Evolutionary conservation across 2,113 vertebrate genomes (phyloP).

Genomic region (Laticauda colubrina): DNA sequence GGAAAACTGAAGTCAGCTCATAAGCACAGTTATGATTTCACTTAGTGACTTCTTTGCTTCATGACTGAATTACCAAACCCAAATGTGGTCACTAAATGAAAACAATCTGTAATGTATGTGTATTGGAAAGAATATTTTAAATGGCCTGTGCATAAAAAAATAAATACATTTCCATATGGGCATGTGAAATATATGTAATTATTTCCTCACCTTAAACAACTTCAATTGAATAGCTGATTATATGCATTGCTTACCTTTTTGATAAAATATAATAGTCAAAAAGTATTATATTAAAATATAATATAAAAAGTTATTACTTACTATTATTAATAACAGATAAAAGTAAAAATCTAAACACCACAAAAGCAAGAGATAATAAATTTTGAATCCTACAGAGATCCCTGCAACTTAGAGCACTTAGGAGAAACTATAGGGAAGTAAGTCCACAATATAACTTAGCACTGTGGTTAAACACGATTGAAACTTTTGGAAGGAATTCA

Average conservation of each 20-base stretch:
- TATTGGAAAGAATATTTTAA: background rate
- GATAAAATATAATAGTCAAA: background rate
- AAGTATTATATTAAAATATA: background rate
- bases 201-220: background rate
- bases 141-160: background rate
- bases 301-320: background rate
- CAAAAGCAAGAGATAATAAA: background rate
- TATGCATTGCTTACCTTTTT: background rate
- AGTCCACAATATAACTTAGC: background rate
- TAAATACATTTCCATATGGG: background rate
- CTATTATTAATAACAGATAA: background rate
- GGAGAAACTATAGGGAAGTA: background rate
- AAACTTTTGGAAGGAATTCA: background rate
- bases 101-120: background rate
- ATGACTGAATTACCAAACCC: background rate
- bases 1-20: background rate
- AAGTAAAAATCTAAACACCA: background rate
- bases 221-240: background rate
- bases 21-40: background rate
- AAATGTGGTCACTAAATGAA: background rate
- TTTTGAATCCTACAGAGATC: background rate
- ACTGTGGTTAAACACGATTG: background rate
- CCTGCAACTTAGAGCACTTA: background rate
- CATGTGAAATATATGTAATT: background rate
- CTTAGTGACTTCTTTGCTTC: background rate